phyloP scores from a whole-genome alignment of 92 coral and sea anemone species.

The Pocillopora meandrina region DNA sequence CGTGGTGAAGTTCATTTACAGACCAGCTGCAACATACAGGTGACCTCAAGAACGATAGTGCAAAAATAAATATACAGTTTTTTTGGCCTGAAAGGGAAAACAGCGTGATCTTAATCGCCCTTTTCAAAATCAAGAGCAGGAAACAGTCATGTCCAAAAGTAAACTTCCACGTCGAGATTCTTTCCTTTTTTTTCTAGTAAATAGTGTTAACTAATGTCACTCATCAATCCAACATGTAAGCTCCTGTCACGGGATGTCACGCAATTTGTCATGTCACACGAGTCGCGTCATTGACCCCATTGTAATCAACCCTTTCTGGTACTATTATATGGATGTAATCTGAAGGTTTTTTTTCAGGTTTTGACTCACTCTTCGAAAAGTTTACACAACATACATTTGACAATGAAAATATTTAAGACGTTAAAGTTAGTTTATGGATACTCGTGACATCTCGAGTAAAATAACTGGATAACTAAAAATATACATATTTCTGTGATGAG shows the following conservation, averaged over 20 bases:
- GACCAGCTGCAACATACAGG: constrained; percentile 16
- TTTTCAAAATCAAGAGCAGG: too few species aligned
- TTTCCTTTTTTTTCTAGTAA: neutral
- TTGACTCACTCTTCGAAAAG: neutral
- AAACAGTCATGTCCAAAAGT: too few species aligned
- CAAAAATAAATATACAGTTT: neutral
- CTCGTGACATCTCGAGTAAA: neutral
- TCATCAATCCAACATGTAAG: too few species aligned
- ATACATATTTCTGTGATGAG: too few species aligned
- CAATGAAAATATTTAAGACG: neutral
- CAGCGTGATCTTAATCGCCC: too few species aligned
- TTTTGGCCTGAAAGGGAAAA: neutral
- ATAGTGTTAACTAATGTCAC: neutral
- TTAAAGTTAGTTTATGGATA: neutral
- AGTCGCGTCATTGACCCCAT: neutral
- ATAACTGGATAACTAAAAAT: neutral
- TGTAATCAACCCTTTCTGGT: neutral
- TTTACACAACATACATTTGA: neutral
- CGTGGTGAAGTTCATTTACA: neutral
- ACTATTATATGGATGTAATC: neutral
- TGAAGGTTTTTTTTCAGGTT: neutral
- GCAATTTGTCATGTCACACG: neutral
- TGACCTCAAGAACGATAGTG: neutral
- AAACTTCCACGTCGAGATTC: neutral
- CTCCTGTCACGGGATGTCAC: neutral